Evolutionary conservation across 2,888 invertebrate species (phyloP).

Genomic region (Eutolmus rufibarbis): DNA sequence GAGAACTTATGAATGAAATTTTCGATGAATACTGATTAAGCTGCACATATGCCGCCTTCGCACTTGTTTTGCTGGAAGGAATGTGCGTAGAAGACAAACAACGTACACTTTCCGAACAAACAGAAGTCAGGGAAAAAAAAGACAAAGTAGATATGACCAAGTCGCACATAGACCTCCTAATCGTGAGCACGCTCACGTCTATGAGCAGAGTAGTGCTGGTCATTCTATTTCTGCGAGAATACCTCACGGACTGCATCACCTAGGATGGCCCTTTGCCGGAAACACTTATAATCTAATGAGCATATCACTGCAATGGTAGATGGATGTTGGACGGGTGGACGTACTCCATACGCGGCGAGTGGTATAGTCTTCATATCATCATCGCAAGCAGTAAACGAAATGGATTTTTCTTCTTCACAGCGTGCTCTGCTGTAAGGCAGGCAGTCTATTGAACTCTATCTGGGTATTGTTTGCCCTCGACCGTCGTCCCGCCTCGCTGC

Average conservation of each 20-base stretch:
- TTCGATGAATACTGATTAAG: background rate
- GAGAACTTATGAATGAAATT: constrained; percentile 31
- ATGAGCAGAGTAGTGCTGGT: background rate
- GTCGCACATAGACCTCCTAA: background rate
- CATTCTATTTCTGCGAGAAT: constrained; percentile 33
- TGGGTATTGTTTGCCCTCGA: constrained; percentile 31
- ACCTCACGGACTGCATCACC: constrained; percentile 6
- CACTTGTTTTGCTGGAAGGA: background rate
- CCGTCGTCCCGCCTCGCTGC: background rate
- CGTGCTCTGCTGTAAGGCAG: background rate
- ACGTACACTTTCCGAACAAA: background rate
- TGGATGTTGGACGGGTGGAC: background rate
- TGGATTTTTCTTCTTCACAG: background rate
- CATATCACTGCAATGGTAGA: background rate
- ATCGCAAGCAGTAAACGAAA: background rate
- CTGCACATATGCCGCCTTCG: background rate
- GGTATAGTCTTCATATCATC: background rate
- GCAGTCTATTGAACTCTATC: constrained; percentile 32
- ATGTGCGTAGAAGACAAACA: background rate
- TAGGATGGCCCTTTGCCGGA: constrained; percentile 33
- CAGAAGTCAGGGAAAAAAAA: background rate
- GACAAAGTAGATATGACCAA: background rate
- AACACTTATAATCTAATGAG: constrained; percentile 36
- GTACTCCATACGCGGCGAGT: background rate
- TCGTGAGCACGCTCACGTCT: background rate